A percentile compares a stretch with the other conserved stretches of the same genome.
Conservation (phyloP, 1,140 invertebrate genomes). For the Diorhabda carinulata region DNA sequence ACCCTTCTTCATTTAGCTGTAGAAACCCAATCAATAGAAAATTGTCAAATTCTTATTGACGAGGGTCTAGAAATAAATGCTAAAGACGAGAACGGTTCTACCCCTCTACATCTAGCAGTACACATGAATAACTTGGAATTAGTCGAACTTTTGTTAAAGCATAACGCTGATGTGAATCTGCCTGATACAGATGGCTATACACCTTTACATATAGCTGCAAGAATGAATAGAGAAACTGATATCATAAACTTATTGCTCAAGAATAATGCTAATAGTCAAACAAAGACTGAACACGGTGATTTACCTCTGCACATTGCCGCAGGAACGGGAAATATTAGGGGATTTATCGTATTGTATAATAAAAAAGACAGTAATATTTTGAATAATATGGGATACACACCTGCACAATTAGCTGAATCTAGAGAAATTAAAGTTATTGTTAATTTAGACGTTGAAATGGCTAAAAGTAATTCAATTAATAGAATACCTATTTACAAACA, state of each 20-base stretch:
- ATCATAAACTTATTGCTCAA: constrained; percentile 25
- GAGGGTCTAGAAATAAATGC: constrained; percentile 20
- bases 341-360: constrained; percentile 21
- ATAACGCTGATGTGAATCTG: constrained; percentile 27
- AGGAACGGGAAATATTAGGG: constrained; percentile 25
- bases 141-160: constrained; percentile 23
- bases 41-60: constrained; percentile 21
- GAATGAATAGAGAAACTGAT: constrained; percentile 13
- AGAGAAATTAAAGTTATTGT: constrained; percentile 16
- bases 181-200: constrained; percentile 31
- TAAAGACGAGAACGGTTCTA: constrained; percentile 22
- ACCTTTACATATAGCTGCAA: constrained; percentile 30
- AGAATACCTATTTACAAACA: constrained; percentile 11
- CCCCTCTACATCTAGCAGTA: constrained; percentile 30
- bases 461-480: constrained; percentile 9
- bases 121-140: constrained; percentile 19
- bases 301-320: constrained; percentile 29
- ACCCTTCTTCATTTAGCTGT: constrained; percentile 28
- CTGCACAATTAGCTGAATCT: constrained; percentile 24
- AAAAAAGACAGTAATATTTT: constrained; percentile 14
- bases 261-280: constrained; percentile 13
- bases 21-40: constrained; percentile 13
- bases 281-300: constrained; percentile 30
- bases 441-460: constrained; percentile 18
- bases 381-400: constrained; percentile 26